A percentile compares a stretch with the other conserved stretches of the same genome.
Conservation (phyloP, 1,140 invertebrate genomes). For the Odontomachus brunneus region DNA sequence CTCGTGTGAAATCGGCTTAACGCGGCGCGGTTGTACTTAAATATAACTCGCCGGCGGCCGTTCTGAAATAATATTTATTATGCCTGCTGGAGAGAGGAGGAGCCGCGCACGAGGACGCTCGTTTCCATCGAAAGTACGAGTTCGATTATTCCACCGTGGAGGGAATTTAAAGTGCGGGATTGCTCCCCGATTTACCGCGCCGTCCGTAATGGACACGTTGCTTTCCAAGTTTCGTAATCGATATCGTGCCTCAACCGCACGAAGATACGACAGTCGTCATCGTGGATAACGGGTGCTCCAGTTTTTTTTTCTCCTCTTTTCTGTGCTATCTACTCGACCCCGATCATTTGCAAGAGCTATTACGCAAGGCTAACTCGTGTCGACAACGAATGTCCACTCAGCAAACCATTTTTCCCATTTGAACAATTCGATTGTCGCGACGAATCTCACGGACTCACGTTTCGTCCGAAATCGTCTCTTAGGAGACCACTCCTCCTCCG, state of each 20-base stretch:
- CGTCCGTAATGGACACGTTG: slow-evolving; percentile 42
- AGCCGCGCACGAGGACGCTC: slow-evolving; percentile 15
- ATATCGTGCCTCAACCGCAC: slow-evolving; percentile 2
- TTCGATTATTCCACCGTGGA: slow-evolving; percentile 41
- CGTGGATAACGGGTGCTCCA: not conserved
- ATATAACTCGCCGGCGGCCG: slow-evolving; percentile 15
- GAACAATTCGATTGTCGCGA: too few species aligned
- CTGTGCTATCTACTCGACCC: not conserved
- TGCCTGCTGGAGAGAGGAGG: slow-evolving; percentile 18
- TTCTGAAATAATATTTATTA: slow-evolving; percentile 55
- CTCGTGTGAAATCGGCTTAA: slow-evolving; percentile 26
- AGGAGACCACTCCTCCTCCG: too few species aligned
- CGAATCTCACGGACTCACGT: not conserved
- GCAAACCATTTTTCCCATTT: too few species aligned
- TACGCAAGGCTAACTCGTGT: too few species aligned
- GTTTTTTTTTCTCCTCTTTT: slow-evolving; percentile 13
- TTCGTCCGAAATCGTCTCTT: not conserved
- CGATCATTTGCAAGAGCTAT: not conserved
- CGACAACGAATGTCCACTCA: too few species aligned
- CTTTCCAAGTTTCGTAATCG: slow-evolving; percentile 43
- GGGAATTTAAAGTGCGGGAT: slow-evolving; percentile 42
- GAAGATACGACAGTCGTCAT: slow-evolving; percentile 30
- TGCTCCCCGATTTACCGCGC: slow-evolving; percentile 34
- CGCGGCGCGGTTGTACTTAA: slow-evolving; percentile 14
- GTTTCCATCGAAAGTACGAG: slow-evolving; percentile 46